A percentile compares a stretch with the other conserved stretches of the same genome.
phyloP scores from a whole-genome alignment of 2,797 vertebrate species.

The Protosalanx chinensis region DNA sequence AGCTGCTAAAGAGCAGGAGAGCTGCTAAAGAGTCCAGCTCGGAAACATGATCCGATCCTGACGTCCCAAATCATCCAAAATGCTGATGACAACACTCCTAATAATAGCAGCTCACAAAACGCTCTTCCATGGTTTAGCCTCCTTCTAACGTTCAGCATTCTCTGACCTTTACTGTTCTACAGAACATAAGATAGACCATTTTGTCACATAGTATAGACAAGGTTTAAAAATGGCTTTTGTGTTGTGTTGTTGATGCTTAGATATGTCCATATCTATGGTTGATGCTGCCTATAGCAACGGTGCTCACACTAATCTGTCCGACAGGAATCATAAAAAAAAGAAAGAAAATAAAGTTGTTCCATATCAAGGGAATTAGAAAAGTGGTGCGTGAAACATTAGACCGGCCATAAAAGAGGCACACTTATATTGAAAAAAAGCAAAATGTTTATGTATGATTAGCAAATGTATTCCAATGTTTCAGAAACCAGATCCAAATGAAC shows the following conservation, averaged over 20 bases:
- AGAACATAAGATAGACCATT: background rate
- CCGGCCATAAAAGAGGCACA: too few relatives aligned
- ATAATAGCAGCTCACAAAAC: background rate
- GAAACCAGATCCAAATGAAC: too few relatives aligned
- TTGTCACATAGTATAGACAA: background rate
- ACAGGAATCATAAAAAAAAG: background rate
- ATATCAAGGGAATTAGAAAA: background rate
- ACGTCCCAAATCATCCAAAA: background rate
- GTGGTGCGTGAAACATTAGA: too few relatives aligned
- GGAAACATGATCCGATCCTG: background rate
- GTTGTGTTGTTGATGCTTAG: background rate
- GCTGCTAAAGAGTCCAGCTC: background rate
- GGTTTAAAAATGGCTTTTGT: background rate
- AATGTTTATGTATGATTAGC: too few relatives aligned
- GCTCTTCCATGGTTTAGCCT: background rate
- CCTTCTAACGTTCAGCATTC: background rate
- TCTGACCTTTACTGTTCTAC: background rate
- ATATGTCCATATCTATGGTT: background rate
- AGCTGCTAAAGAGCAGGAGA: background rate
- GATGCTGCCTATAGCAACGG: conserved; percentile 6
- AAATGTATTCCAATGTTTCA: too few relatives aligned
- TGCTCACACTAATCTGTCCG: background rate
- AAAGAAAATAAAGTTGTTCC: background rate
- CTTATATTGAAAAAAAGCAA: too few relatives aligned
- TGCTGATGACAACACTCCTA: background rate